Base-by-base conservation (phyloP, 2,888 invertebrate genomes). In the Drosophila mayaguana region DNA sequence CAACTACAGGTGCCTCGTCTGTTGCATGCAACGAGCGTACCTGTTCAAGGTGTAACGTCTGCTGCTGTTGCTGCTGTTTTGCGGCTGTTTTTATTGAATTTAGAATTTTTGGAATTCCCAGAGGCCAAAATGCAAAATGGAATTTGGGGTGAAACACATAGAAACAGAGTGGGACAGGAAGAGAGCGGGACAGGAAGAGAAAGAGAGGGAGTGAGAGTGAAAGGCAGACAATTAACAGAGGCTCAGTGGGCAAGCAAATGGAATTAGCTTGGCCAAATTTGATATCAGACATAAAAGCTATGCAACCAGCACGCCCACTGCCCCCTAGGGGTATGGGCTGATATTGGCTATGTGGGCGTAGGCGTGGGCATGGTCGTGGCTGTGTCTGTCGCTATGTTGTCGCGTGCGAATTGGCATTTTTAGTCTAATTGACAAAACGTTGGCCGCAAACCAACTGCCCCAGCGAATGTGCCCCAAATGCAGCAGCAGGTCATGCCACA, bases 381-480 rank as follows among this genome's bases (percentile, higher is more conserved):
- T 28, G 28, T 28, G 28, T 82, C 46, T 28, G 28, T 28, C 7
- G 28, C 8, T 28, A 16, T 67, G 40, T 14, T 2, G 75, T 83
- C 86, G 83, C 83, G 83, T 83, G 86, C 81, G 71, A 63, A 76
- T 75, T 64, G 79, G 55, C 81, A 83, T 88, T 84, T 84, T 74
- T 14, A 78, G 63, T 81, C 83, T 79, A 84, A 88, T 84, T 88
- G 84, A 74, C 81, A 53, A 14, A 64, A 48, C 46, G 50, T 56
- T 53, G 22, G 36, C 55, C 28, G 43, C 34, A 51, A 40, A 51
- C 55, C 59, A 66, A 63, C 57, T 48, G 46, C 34, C 51, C 40
- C 59, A 56, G 22, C 75, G 43, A 50, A 57, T 63, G 53, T 34
- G 40, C 48, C 61, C 34, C 74, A 59, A 87, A 69, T 79, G 80